These are phyloP conservation scores for Hypomecis atomaria DNA, from an alignment of 2,888 invertebrate genomes.

Conservation along the genomic window DNA sequence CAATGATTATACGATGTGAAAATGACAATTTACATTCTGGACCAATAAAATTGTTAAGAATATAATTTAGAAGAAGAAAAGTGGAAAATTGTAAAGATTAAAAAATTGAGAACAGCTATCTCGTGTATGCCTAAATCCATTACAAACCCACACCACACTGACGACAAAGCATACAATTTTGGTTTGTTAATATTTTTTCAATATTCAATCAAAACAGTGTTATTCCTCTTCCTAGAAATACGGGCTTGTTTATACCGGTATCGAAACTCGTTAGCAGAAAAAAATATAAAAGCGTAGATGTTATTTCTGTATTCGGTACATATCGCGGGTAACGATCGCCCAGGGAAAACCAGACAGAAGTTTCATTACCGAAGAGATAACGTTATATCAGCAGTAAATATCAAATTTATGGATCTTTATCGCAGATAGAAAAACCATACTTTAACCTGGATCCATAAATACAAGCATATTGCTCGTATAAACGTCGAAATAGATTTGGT, in stretches of 20 bases:
- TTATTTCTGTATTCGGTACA: conserved; percentile 27
- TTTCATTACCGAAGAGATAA: conserved; percentile 50
- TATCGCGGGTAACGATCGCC: conserved; percentile 40
- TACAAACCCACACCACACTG: too few relatives aligned
- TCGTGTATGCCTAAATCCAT: too few relatives aligned
- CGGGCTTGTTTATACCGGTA: neutral
- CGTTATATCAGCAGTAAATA: conserved; percentile 47
- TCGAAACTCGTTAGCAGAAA: conserved; percentile 7
- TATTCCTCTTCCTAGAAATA: neutral
- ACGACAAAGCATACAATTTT: too few relatives aligned
- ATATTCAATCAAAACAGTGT: neutral
- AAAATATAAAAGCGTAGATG: conserved; percentile 10
- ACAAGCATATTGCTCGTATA: conserved; percentile 24
- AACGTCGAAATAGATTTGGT: conserved; percentile 34
- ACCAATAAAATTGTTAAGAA: too few relatives aligned
- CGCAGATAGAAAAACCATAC: conserved; percentile 28
- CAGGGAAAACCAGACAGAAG: conserved; percentile 45
- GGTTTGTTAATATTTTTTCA: neutral
- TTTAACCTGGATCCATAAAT: conserved; percentile 23
- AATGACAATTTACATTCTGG: too few relatives aligned
- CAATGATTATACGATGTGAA: too few relatives aligned
- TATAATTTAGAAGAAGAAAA: too few relatives aligned
- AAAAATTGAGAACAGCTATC: too few relatives aligned
- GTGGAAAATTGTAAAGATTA: too few relatives aligned
- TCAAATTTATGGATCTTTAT: conserved; percentile 51